Evolutionary conservation across 1,140 invertebrate genomes (phyloP), one percentile per base, ranked within the genome.

Genomic region (Bombus pascuorum): DNA sequence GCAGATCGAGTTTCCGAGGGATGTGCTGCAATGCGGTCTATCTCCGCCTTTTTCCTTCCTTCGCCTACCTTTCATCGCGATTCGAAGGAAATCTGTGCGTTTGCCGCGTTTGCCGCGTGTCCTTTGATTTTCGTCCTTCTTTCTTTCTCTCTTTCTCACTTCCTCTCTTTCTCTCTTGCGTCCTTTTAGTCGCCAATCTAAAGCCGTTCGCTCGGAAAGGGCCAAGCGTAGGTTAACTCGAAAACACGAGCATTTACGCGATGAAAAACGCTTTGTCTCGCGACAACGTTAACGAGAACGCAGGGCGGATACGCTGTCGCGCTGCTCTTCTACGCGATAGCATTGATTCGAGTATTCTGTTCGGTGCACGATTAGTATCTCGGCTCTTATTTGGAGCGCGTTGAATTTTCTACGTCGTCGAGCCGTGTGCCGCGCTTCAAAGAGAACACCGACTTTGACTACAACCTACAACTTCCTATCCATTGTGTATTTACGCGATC

Each of bases 11-110:
- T 90, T 90, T 87, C 88, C 87, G 62, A 70, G 80, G 77, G 80
- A 83, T 86, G 66, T 90, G 89, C 81, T 87, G 89, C 89, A 90
- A 86, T 90, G 89, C 89, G 86, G 89, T 85, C 76, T 77, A 76
- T 71, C 65, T 34, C 83, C 66, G 53, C 44, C 44, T 47, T 47
- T 47, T 15, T 25, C 37, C 28, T 84, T 74, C 57, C 89, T 81
- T 89, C 77, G 68, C 44, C 85, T 84, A 71, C 53, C 34, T 81
- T 89, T 89, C 75, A 22, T 18, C 72, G 81, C 32, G 42, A 80
- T 68, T 9, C 42, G 22, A 15, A 53, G 66, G 18, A 53, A 32
- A 84, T 34, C 22, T n/a, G 47, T 39, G 68, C 34, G 37, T 32
- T 32, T 32, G 32, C 32, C 32, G 32, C 32, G 32, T 71, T 71